phyloP scores from a whole-genome alignment of 1,140 invertebrate genomes.

The Caenorhabditis latens region DNA sequence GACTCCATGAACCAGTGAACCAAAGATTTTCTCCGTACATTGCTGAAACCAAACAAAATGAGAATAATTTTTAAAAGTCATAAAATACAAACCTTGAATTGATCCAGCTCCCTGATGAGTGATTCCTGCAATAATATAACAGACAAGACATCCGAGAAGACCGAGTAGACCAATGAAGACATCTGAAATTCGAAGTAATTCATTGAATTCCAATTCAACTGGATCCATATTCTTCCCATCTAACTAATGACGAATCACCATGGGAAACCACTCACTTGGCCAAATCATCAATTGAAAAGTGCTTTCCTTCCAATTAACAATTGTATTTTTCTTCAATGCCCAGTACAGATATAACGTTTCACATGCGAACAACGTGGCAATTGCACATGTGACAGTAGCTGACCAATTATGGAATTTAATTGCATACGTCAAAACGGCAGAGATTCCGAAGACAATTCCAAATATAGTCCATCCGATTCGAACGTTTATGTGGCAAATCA shows the following conservation, averaged over 20 bases:
- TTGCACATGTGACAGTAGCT: conserved; percentile 14
- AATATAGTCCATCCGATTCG: conserved; percentile 42
- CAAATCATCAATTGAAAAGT: conserved; percentile 43
- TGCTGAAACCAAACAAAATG: neutral
- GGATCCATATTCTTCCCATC: too few relatives aligned
- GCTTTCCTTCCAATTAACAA: conserved; percentile 29
- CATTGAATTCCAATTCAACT: neutral
- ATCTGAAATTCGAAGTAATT: neutral
- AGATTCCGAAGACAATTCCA: conserved; percentile 40
- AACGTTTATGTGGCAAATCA: conserved; percentile 38
- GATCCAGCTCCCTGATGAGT: conserved; percentile 36
- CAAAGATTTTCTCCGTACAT: conserved; percentile 42
- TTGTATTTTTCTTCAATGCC: conserved; percentile 42
- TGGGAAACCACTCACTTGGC: conserved; percentile 3
- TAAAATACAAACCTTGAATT: neutral
- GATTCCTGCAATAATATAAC: conserved; percentile 35
- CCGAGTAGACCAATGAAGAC: conserved; percentile 36
- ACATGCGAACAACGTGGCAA: conserved; percentile 32
- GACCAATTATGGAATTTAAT: conserved; percentile 48
- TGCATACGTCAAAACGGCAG: conserved; percentile 35
- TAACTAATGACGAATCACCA: too few relatives aligned
- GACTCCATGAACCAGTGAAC: conserved; percentile 38
- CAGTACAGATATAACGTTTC: conserved; percentile 33
- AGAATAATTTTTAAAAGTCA: neutral
- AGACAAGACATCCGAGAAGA: conserved; percentile 33